A percentile compares a stretch with the other conserved stretches of the same genome.
Evolutionary conservation across 2,113 vertebrate species (phyloP).

Genomic region (Lepisosteus osseus): DNA sequence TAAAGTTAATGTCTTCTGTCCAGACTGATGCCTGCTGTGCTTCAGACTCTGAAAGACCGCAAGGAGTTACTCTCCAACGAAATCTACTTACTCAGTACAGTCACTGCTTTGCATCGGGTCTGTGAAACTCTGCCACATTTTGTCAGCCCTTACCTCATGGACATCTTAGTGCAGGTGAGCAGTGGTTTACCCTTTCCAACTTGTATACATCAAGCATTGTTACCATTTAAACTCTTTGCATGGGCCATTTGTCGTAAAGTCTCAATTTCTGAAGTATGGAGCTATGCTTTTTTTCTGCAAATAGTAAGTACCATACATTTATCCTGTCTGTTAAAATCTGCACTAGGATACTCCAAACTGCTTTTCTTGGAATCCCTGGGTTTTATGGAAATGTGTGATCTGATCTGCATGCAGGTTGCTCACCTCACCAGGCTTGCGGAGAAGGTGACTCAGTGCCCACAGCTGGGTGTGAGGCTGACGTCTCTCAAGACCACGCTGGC

Average conservation of each 20-base stretch:
- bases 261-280: too few relatives aligned
- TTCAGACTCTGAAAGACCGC: slow-evolving; percentile 65
- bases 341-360: too few relatives aligned
- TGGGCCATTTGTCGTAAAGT: too few relatives aligned
- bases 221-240: too few relatives aligned
- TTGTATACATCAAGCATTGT: too few relatives aligned
- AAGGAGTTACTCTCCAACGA: slow-evolving; percentile 76
- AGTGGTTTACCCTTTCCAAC: too few relatives aligned
- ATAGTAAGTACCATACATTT: too few relatives aligned
- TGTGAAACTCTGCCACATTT: slow-evolving; percentile 84
- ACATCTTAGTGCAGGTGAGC: slow-evolving; percentile 71
- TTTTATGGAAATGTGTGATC: too few relatives aligned
- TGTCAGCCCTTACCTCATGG: slow-evolving; percentile 88
- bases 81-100: slow-evolving; percentile 82
- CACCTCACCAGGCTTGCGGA: slow-evolving; percentile 68
- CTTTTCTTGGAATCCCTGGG: too few relatives aligned
- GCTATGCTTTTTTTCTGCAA: too few relatives aligned
- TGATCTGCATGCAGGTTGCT: slow-evolving; percentile 63
- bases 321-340: too few relatives aligned
- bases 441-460: slow-evolving; percentile 62
- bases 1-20: not conserved
- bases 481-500: slow-evolving; percentile 78
- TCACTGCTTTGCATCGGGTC: slow-evolving; percentile 85
- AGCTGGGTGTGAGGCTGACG: slow-evolving; percentile 64
- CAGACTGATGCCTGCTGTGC: slow-evolving; percentile 84